These are phyloP conservation scores for Thyatira batis DNA, from an alignment of 2,888 invertebrate genomes.

Conservation along the genomic window DNA sequence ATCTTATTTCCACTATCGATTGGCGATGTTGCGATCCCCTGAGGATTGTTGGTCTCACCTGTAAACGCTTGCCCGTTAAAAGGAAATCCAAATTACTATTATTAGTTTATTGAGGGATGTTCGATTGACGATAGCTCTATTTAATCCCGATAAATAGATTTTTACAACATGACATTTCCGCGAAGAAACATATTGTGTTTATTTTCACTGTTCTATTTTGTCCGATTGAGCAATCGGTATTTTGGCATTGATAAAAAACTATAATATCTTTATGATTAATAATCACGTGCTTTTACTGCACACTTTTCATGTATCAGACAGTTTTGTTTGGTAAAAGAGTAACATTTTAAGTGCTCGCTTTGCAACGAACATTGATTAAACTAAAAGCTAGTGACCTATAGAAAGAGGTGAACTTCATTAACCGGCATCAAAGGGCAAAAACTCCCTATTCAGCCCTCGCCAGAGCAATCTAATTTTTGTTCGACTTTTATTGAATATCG, in stretches of 20 bases:
- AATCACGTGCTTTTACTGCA: neutral
- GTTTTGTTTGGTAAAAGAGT: neutral
- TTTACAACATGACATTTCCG: neutral
- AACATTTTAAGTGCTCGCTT: neutral
- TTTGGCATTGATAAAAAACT: too few relatives aligned
- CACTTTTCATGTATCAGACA: neutral
- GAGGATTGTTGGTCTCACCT: neutral
- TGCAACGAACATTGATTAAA: constrained; percentile 1
- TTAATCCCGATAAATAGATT: neutral
- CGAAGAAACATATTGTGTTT: neutral
- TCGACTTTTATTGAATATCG: constrained; percentile 50
- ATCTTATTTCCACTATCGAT: neutral
- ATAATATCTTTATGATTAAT: too few relatives aligned
- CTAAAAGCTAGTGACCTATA: constrained; percentile 39
- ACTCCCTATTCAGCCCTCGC: constrained; percentile 36
- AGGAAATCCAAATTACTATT: neutral
- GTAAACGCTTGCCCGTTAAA: neutral
- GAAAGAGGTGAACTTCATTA: constrained; percentile 62
- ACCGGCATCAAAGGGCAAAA: constrained; percentile 60
- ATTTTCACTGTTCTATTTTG: neutral
- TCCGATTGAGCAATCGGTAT: too few relatives aligned
- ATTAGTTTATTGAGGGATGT: neutral
- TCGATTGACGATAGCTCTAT: neutral
- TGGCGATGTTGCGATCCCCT: neutral
- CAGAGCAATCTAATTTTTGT: constrained; percentile 71